Evolutionary conservation across 2,888 invertebrate genomes (phyloP).

Genomic region (Syritta pipiens): DNA sequence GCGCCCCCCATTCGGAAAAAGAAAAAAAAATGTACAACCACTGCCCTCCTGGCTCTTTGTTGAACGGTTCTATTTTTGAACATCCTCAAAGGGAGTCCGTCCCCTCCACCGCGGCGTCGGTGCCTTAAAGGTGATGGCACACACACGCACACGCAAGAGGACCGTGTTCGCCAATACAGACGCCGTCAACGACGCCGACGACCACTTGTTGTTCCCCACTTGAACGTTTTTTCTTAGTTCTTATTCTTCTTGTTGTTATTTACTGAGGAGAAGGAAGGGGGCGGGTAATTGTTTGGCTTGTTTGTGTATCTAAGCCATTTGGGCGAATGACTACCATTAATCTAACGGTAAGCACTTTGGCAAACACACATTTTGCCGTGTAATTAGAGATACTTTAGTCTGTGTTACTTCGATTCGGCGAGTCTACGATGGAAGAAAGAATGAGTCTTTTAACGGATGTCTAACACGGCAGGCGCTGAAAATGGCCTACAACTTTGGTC

Average conservation of each 20-base stretch:
- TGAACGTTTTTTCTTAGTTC: too few relatives aligned
- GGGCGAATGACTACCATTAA: slow-evolving; percentile 17
- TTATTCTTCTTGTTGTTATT: too few relatives aligned
- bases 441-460: too few relatives aligned
- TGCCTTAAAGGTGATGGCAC: too few relatives aligned
- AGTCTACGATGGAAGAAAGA: too few relatives aligned
- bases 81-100: neutral
- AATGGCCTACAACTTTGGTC: too few relatives aligned
- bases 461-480: too few relatives aligned
- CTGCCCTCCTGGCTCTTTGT: neutral
- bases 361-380: slow-evolving; percentile 1
- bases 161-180: neutral
- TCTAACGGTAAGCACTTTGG: slow-evolving; percentile 12
- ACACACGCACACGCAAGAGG: too few relatives aligned
- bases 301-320: slow-evolving; percentile 15
- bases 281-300: slow-evolving; percentile 18
- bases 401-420: too few relatives aligned
- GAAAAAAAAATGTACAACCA: neutral
- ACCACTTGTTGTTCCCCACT: slow-evolving; percentile 1
- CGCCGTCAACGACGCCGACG: neutral
- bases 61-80: too few relatives aligned
- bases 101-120: slow-evolving; percentile 1
- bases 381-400: slow-evolving; percentile 12
- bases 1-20: neutral
- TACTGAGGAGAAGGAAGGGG: neutral